These are phyloP conservation scores for Anastatus disparis DNA, from an alignment of 1,140 invertebrate species.

Conservation along the genomic window DNA sequence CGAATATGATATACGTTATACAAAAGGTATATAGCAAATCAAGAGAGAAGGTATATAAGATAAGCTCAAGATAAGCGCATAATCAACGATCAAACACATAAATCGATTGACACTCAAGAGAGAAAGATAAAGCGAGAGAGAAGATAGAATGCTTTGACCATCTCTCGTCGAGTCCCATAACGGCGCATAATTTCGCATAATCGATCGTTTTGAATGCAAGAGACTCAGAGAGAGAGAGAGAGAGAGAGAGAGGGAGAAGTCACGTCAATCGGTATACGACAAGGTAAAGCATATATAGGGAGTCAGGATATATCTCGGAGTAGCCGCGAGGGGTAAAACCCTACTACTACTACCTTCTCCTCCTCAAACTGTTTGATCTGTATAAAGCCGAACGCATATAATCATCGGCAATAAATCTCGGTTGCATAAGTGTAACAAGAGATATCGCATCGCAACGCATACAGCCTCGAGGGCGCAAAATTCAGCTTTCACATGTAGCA, in stretches of 20 bases:
- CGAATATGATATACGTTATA: not conserved
- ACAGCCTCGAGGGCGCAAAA: conserved; percentile 60
- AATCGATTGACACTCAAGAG: conserved; percentile 35
- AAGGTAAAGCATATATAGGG: no score
- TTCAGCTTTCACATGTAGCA: no score
- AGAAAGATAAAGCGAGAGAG: not conserved
- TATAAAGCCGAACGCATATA: no score
- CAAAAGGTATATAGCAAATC: not conserved
- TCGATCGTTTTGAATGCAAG: conserved; percentile 15
- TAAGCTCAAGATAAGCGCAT: conserved; percentile 14
- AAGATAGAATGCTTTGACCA: no score
- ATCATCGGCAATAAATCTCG: conserved; percentile 67
- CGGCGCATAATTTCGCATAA: conserved; percentile 46
- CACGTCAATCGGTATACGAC: conserved; percentile 58
- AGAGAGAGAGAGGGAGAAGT: conserved; percentile 43
- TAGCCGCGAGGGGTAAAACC: conserved; percentile 55
- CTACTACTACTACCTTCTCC: conserved; percentile 44
- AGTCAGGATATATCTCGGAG: conserved; percentile 36
- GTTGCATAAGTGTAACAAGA: conserved; percentile 69
- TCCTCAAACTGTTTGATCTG: conserved; percentile 53
- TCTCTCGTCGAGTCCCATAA: not conserved
- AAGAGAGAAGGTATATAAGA: conserved; percentile 14
- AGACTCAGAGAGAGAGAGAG: not conserved
- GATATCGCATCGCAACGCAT: conserved; percentile 66
- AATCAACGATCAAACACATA: conserved; percentile 14